phyloP scores from a whole-genome alignment of 2,888 invertebrate species.

The Brachycybe producta region DNA sequence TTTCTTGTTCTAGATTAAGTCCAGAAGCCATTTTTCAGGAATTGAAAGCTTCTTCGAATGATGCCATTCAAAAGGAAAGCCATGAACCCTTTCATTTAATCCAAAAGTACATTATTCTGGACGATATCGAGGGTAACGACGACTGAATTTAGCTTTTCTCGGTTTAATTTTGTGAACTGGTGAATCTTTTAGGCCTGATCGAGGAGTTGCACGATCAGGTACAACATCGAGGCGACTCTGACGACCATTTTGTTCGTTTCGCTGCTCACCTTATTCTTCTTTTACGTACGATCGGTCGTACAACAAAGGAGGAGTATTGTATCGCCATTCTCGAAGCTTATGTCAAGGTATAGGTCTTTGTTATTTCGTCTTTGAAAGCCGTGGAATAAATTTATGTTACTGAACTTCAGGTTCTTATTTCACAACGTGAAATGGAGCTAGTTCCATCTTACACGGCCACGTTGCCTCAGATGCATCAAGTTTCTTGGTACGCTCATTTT shows the following conservation, averaged over 20 bases:
- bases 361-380: background rate
- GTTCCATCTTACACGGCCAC: slow-evolving; percentile 76
- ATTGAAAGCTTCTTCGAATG: slow-evolving; percentile 47
- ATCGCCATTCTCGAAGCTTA: slow-evolving; percentile 61
- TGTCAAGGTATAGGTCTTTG: slow-evolving; percentile 32
- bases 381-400: background rate
- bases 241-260: slow-evolving; percentile 55
- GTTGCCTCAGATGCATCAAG: slow-evolving; percentile 51
- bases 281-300: slow-evolving; percentile 60
- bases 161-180: background rate
- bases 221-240: slow-evolving; percentile 27
- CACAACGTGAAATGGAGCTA: slow-evolving; percentile 57
- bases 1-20: slow-evolving; percentile 42
- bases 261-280: slow-evolving; percentile 73
- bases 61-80: slow-evolving; percentile 44
- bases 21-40: slow-evolving; percentile 54
- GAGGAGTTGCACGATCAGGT: slow-evolving; percentile 52
- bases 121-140: slow-evolving; percentile 44
- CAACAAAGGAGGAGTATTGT: slow-evolving; percentile 44
- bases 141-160: background rate
- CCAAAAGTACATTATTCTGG: slow-evolving; percentile 72
- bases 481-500: slow-evolving; percentile 35
- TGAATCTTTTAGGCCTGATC: slow-evolving; percentile 48
- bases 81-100: slow-evolving; percentile 57
- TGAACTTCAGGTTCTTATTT: slow-evolving; percentile 49